Conservation (phyloP, 2,888 invertebrate species). For the Phasia obesa region DNA sequence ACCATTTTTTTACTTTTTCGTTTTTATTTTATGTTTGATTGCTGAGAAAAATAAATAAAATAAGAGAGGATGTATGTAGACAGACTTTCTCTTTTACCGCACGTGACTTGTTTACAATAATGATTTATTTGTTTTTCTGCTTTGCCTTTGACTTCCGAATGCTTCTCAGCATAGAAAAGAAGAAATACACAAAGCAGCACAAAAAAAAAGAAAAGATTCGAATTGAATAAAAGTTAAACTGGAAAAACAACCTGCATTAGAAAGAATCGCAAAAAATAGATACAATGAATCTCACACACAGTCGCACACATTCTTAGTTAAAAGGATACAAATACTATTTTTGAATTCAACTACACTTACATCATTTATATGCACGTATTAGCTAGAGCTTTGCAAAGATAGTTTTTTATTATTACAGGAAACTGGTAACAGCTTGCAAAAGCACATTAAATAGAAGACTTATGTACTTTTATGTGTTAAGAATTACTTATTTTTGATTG, state of each 20-base stretch:
- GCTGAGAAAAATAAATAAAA: constrained; percentile 75
- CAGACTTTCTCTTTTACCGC: constrained; percentile 70
- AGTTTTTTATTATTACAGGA: too few species aligned
- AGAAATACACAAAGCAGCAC: neutral
- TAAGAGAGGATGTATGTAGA: constrained; percentile 62
- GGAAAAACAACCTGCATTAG: constrained; percentile 36
- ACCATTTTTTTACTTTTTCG: constrained; percentile 7
- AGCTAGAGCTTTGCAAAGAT: too few species aligned
- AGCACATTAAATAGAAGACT: too few species aligned
- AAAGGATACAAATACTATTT: neutral
- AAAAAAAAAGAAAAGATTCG: constrained; percentile 22
- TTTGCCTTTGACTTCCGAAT: constrained; percentile 56
- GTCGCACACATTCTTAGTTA: neutral
- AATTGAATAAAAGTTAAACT: constrained; percentile 46
- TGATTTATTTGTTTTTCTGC: constrained; percentile 76
- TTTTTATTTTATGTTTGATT: constrained; percentile 24
- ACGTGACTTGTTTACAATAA: constrained; percentile 80
- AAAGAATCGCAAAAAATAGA: neutral
- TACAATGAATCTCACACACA: neutral
- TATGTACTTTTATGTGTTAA: too few species aligned
- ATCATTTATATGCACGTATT: neutral
- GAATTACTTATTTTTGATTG: too few species aligned
- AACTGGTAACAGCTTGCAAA: too few species aligned
- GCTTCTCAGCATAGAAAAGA: constrained; percentile 9
- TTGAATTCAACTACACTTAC: neutral